Percentiles rank a stretch among this genome's conserved stretches.
These are phyloP conservation scores for Neomorphus geoffroyi DNA, from an alignment of 2,797 vertebrate species.

Conservation along the genomic window DNA sequence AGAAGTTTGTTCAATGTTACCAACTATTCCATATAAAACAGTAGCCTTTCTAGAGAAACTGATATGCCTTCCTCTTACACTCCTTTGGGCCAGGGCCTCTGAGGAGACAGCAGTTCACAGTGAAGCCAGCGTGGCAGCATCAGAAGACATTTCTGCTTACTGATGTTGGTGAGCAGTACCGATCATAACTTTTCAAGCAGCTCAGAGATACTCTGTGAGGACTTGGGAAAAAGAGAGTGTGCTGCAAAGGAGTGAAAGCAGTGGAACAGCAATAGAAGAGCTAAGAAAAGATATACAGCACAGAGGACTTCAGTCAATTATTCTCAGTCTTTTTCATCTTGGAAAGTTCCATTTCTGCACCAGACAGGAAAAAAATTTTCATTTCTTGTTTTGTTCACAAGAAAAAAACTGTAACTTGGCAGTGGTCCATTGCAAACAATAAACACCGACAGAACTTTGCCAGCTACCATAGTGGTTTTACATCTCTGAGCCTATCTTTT, in stretches of 20 bases:
- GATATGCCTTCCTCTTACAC: background rate
- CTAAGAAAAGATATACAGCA: background rate
- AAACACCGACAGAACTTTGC: constrained; percentile 4
- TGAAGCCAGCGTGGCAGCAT: background rate
- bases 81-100: background rate
- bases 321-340: background rate
- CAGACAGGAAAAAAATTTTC: background rate
- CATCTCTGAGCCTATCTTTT: background rate
- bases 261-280: background rate
- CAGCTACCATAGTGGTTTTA: background rate
- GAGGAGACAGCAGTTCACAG: background rate
- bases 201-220: background rate
- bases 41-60: constrained; percentile 2
- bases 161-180: background rate
- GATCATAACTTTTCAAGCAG: background rate
- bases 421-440: background rate
- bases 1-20: constrained; percentile 16
- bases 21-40: constrained; percentile 29
- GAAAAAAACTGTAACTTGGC: constrained; percentile 10
- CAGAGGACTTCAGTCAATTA: background rate
- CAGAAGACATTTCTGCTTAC: background rate
- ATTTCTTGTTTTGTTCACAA: constrained; percentile 19
- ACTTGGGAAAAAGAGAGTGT: background rate
- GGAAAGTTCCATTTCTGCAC: background rate
- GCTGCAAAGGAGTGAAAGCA: background rate